phyloP scores from a whole-genome alignment of 2,797 vertebrate species.

The Buceros bicornis region DNA sequence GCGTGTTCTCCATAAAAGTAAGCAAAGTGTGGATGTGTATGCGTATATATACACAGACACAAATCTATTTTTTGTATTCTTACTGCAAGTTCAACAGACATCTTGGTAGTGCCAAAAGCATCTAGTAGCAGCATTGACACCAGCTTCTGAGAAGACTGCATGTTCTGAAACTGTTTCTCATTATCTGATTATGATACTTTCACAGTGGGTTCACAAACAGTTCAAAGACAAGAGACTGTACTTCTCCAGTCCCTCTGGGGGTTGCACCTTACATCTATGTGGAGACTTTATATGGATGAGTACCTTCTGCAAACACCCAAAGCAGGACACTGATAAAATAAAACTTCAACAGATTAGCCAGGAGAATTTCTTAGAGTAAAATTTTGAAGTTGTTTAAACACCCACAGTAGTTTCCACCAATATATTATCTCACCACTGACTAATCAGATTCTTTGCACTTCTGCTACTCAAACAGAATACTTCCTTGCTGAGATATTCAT shows the following conservation, averaged over 20 bases:
- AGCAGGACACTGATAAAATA: not conserved
- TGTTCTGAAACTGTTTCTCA: not conserved
- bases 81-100: not conserved
- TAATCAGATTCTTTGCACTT: not conserved
- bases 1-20: not conserved
- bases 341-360: not conserved
- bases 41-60: rapidly evolving
- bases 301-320: not conserved
- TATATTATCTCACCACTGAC: not conserved
- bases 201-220: not conserved
- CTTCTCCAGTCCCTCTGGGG: not conserved
- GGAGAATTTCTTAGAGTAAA: not conserved
- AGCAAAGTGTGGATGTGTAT: not conserved
- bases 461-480: not conserved
- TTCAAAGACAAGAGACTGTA: not conserved
- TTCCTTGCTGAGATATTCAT: not conserved
- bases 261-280: not conserved
- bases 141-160: not conserved
- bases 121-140: not conserved
- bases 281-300: not conserved
- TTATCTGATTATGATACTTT: not conserved
- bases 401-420: not conserved
- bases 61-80: not conserved
- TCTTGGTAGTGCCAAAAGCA: not conserved
- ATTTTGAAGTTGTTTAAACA: not conserved